Conservation (phyloP, 2,888 invertebrate species). For the Noctua fimbriata region DNA sequence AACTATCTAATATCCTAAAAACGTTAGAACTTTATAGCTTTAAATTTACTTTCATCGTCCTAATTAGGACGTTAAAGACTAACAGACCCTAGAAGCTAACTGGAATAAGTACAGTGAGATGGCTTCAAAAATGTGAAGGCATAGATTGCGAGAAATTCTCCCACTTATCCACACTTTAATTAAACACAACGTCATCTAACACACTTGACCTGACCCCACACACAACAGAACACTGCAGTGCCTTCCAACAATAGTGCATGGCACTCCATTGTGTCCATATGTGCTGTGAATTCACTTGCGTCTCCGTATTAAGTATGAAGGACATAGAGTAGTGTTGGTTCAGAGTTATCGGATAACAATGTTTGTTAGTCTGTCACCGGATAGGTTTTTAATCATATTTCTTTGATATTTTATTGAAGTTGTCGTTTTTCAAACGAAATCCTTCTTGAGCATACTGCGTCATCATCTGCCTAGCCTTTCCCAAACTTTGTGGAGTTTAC, state of each 20-base stretch:
- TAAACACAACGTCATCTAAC: conserved; percentile 33
- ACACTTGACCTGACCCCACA: conserved; percentile 43
- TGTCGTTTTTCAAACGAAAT: background rate
- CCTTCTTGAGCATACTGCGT: too few species aligned
- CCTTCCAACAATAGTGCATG: conserved; percentile 53
- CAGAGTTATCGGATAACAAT: background rate
- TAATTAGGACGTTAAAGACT: background rate
- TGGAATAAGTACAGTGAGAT: background rate
- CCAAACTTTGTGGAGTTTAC: background rate
- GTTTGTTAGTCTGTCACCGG: background rate
- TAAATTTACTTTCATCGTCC: background rate
- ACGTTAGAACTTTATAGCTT: background rate
- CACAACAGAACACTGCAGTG: conserved; percentile 40
- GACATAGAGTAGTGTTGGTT: conserved; percentile 20
- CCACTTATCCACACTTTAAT: conserved; percentile 22
- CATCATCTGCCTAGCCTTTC: background rate
- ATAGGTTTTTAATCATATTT: background rate
- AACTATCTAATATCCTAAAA: background rate
- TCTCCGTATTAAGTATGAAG: conserved; percentile 14
- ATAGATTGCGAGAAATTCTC: background rate
- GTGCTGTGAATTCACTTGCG: conserved; percentile 49
- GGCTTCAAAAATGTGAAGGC: background rate
- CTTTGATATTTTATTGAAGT: background rate
- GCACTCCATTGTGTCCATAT: conserved; percentile 70
- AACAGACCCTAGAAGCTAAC: background rate